These are phyloP conservation scores for Clusia tigrina DNA, from an alignment of 2,888 invertebrate genomes.

Conservation along the genomic window DNA sequence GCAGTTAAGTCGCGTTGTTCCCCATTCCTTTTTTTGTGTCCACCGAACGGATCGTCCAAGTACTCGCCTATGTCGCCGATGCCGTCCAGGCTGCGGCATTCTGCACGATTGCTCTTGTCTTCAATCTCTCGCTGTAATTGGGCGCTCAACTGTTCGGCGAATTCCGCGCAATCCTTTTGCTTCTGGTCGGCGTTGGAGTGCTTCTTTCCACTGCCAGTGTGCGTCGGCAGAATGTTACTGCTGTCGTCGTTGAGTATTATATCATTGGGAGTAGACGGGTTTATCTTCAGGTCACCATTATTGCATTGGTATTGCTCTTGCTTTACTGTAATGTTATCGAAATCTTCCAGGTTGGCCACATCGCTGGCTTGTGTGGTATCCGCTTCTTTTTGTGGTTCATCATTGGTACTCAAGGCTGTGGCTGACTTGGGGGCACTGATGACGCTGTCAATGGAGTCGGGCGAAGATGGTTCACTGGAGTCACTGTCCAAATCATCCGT, in stretches of 20 bases:
- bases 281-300: conserved; percentile 48
- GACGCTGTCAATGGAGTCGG: conserved; percentile 86
- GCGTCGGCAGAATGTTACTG: conserved; percentile 45
- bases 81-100: conserved; percentile 56
- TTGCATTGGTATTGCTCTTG: conserved; percentile 44
- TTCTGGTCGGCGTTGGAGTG: conserved; percentile 11
- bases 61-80: conserved; percentile 55
- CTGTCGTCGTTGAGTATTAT: conserved; percentile 58
- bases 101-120: conserved; percentile 58
- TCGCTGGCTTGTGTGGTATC: conserved; percentile 30
- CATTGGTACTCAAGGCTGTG: conserved; percentile 29
- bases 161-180: conserved; percentile 76
- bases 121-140: conserved; percentile 82
- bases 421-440: conserved; percentile 71
- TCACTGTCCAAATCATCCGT: conserved; percentile 91
- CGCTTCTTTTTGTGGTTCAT: conserved; percentile 27
- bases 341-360: conserved; percentile 26
- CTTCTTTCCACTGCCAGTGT: conserved; percentile 11
- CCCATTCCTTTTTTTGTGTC: conserved; percentile 51
- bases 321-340: conserved; percentile 33
- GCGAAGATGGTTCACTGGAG: conserved; percentile 83
- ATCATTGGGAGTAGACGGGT: conserved; percentile 38
- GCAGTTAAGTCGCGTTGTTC: conserved; percentile 53
- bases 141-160: conserved; percentile 83
- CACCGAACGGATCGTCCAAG: conserved; percentile 39